These are phyloP conservation scores for Euura lappo DNA, from an alignment of 1,140 invertebrate species.

Conservation along the genomic window DNA sequence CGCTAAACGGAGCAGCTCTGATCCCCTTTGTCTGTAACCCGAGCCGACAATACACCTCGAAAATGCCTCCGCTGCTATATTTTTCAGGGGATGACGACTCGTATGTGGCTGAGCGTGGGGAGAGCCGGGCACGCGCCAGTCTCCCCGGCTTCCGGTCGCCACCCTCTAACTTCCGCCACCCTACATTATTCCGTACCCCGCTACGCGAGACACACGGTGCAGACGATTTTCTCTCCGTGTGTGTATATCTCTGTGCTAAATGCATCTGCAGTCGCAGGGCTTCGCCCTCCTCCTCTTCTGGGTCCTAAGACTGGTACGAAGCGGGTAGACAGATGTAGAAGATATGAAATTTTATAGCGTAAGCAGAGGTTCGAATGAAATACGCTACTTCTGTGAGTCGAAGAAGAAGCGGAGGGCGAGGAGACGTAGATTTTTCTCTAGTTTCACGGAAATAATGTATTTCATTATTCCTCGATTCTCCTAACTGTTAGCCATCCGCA, in stretches of 20 bases:
- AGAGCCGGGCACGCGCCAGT: constrained; percentile 54
- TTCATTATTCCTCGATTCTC: background rate
- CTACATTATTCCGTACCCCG: constrained; percentile 35
- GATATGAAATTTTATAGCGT: constrained; percentile 7
- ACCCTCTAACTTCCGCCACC: constrained; percentile 58
- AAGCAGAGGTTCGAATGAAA: background rate
- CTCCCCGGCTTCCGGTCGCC: constrained; percentile 57
- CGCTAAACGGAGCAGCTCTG: constrained; percentile 6
- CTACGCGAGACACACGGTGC: background rate
- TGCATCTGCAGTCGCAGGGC: constrained; percentile 5
- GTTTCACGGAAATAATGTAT: background rate
- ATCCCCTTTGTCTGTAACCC: constrained; percentile 41
- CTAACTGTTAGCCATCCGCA: no score
- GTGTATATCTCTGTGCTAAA: constrained; percentile 7
- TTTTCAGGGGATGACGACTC: background rate
- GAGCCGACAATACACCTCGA: constrained; percentile 49
- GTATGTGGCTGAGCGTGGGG: constrained; percentile 26
- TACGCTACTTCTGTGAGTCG: no score
- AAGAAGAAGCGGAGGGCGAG: no score
- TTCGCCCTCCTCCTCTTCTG: background rate
- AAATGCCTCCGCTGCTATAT: constrained; percentile 34
- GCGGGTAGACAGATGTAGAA: background rate
- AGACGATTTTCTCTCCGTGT: background rate
- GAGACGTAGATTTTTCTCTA: no score
- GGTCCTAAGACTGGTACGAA: background rate